Evolutionary conservation across 2,888 invertebrate species (phyloP).

Genomic region (Pteria penguin): DNA sequence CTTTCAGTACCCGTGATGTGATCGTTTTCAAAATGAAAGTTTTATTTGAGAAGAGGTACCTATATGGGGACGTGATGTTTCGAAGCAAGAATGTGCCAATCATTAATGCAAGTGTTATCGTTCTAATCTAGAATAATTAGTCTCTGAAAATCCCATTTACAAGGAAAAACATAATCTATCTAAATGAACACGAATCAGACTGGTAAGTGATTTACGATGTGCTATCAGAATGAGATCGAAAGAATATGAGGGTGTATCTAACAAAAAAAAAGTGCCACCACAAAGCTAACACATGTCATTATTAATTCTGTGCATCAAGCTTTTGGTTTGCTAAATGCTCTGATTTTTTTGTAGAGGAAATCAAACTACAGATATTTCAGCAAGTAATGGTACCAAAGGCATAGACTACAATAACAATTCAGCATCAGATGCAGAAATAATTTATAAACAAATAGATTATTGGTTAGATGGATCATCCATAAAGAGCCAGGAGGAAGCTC

Average conservation of each 20-base stretch:
- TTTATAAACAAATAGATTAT: no score
- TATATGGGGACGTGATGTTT: not conserved
- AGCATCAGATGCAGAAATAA: no score
- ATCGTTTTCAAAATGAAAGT: no score
- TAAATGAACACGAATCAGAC: not conserved
- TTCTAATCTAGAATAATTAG: not conserved
- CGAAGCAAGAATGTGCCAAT: not conserved
- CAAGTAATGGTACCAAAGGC: no score
- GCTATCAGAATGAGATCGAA: slow-evolving; percentile 15
- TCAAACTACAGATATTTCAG: no score
- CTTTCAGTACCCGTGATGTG: no score
- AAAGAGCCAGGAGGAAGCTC: no score
- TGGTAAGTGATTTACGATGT: slow-evolving; percentile 11
- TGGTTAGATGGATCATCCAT: no score
- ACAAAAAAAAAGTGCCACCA: not conserved
- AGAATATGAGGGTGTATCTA: slow-evolving; percentile 1
- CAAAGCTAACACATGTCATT: slow-evolving; percentile 35
- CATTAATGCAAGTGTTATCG: not conserved
- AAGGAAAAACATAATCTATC: slow-evolving; percentile 5
- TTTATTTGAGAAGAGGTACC: not conserved
- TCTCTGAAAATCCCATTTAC: not conserved
- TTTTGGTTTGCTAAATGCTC: not conserved
- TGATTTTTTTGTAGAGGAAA: not conserved
- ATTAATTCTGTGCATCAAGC: slow-evolving; percentile 40
- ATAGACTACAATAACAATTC: no score